phyloP scores from a whole-genome alignment of 2,797 vertebrate species.

The Diceros bicornis region DNA sequence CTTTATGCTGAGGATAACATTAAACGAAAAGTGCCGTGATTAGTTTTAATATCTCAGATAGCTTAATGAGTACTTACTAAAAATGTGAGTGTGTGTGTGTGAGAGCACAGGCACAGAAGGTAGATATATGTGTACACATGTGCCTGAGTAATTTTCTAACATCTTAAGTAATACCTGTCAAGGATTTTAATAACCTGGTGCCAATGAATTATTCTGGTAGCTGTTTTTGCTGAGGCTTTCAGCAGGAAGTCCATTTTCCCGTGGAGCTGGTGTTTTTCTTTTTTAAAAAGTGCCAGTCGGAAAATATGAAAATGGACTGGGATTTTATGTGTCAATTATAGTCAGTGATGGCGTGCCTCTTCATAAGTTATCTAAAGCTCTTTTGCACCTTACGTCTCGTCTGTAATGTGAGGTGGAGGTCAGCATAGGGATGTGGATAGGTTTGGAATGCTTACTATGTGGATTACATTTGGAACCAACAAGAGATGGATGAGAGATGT shows the following conservation, averaged over 20 bases:
- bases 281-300: slow-evolving; percentile 34
- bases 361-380: not conserved
- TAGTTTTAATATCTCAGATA: slow-evolving; percentile 87
- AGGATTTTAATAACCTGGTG: slow-evolving; percentile 76
- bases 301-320: slow-evolving; percentile 69
- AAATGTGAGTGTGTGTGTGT: slow-evolving; percentile 34
- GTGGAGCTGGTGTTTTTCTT: not conserved
- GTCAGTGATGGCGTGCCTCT: not conserved
- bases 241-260: slow-evolving; percentile 63
- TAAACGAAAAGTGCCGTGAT: slow-evolving; percentile 83
- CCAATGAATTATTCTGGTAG: slow-evolving; percentile 65
- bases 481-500: not conserved
- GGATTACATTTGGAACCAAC: not conserved
- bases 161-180: slow-evolving; percentile 83
- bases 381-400: not conserved
- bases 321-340: slow-evolving; percentile 23
- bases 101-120: not conserved
- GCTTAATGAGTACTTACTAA: slow-evolving; percentile 86
- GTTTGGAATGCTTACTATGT: not conserved
- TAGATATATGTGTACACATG: slow-evolving; percentile 74
- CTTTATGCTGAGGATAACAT: slow-evolving; percentile 85
- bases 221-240: slow-evolving; percentile 60
- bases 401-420: not conserved
- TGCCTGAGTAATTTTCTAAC: slow-evolving; percentile 78
- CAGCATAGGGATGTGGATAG: not conserved